These are phyloP conservation scores for Leptopterna dolabrata DNA, from an alignment of 2,888 invertebrate species.

Conservation along the genomic window DNA sequence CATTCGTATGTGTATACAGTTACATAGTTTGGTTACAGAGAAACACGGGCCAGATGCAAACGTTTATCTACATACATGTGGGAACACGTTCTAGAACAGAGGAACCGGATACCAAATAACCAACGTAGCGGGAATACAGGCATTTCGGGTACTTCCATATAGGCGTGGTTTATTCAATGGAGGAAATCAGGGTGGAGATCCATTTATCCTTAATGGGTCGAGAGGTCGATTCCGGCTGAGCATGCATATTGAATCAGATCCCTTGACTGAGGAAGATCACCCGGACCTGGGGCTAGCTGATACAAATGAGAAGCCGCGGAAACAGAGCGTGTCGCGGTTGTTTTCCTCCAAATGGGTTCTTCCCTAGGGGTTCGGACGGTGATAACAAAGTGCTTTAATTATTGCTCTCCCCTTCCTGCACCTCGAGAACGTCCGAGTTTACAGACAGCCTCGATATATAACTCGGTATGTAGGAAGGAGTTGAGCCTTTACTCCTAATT, in stretches of 20 bases:
- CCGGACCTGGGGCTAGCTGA: not conserved
- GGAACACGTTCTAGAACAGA: too few species aligned
- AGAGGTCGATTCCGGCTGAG: not conserved
- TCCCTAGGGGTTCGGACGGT: not conserved
- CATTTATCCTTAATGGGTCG: not conserved
- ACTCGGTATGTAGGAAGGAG: not conserved
- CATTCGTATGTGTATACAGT: too few species aligned
- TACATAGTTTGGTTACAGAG: too few species aligned
- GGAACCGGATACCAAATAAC: too few species aligned
- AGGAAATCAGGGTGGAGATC: not conserved
- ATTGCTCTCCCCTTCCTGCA: not conserved
- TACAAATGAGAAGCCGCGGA: not conserved
- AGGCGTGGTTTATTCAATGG: not conserved
- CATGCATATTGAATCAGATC: not conserved
- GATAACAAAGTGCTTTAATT: slow-evolving; percentile 3
- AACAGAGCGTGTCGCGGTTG: not conserved
- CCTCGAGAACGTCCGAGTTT: not conserved
- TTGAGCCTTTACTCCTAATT: not conserved
- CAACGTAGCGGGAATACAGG: not conserved
- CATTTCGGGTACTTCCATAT: not conserved
- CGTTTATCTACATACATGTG: too few species aligned
- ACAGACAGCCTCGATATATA: not conserved
- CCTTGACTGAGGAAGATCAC: not conserved
- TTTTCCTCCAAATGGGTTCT: not conserved
- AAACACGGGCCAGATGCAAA: too few species aligned